Evolutionary conservation across 2,113 vertebrate genomes (phyloP), one percentile per base, ranked within the genome.

Genomic region (Terrapene triunguis): DNA sequence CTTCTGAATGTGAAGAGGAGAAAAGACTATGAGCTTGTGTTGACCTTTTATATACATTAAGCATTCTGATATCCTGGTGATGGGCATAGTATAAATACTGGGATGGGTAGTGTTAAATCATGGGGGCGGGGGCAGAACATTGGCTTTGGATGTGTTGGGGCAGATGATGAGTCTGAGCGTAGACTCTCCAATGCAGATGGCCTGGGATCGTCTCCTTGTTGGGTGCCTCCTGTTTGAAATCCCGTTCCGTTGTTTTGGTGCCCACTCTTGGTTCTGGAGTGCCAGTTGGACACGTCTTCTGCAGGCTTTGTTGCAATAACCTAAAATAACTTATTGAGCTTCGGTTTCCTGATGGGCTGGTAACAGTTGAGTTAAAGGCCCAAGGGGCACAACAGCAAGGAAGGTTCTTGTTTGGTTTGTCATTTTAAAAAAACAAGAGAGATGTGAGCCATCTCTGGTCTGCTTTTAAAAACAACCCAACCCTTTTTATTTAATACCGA

Each of bases 371-470:
- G 29, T 69, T 98, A 92, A 79, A 59, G 48, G 90, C 94, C 93
- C 96, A 94, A 95, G 94, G 95, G 97, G 88, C 96, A 97, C 85
- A 95, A 90, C 1, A 0, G 42, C 0, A n/a, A 89, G 85, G 94
- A 93, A 90, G 89, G 85, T 79, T 97, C 96, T 74, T 95, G 94
- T 94, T 92, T 97, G 84, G 3, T 0, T 80, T 96, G 96, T n/a
- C 87, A 74, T 96, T 96, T 89, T 95, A 96, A 87, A 89, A 84
- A 97, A 91, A 88, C 87, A 85, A 79, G 93, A 96, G 92, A 96
- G 95, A 87, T 88, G 89, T 79, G 95, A 96, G 85, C 90, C 89
- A 94, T 95, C 96, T 93, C 93, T 95, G 97, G 93, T 95, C 87
- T 92, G 91, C 82, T 91, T 93, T 95, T 95, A 96, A 97, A 97